Evolutionary conservation across 2,888 invertebrate genomes (phyloP).

Genomic region (Calameuta idolon): DNA sequence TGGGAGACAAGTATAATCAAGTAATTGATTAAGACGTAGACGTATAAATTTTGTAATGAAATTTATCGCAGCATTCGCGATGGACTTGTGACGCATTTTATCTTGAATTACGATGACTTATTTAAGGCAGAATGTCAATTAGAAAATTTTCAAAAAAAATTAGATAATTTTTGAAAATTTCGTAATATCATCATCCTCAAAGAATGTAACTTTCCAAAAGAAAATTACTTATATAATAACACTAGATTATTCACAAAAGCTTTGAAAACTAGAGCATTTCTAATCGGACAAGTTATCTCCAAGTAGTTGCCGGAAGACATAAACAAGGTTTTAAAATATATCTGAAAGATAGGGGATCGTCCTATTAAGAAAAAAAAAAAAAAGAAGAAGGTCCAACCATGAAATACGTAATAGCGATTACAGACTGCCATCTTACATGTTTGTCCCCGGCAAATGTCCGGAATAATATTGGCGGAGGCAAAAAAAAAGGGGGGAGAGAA

Average conservation of each 20-base stretch:
- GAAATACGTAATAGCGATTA: not conserved
- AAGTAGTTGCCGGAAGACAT: not conserved
- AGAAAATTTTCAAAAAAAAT: not conserved
- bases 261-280: not conserved
- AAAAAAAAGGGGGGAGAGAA: not conserved
- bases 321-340: not conserved
- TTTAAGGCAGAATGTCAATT: not conserved
- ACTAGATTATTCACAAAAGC: not conserved
- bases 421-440: not conserved
- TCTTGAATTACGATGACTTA: not conserved
- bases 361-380: not conserved
- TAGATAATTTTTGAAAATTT: not conserved
- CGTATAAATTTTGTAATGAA: not conserved
- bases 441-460: not conserved
- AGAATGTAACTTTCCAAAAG: not conserved
- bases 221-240: not conserved
- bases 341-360: not conserved
- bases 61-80: not conserved
- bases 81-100: not conserved
- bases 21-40: not conserved
- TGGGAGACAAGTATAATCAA: not conserved
- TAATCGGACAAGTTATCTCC: not conserved
- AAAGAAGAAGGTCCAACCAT: not conserved
- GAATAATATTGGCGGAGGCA: not conserved
- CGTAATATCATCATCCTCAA: not conserved